These are phyloP conservation scores for Tetheella fluctuosa DNA, from an alignment of 2,888 invertebrate species.

Conservation along the genomic window DNA sequence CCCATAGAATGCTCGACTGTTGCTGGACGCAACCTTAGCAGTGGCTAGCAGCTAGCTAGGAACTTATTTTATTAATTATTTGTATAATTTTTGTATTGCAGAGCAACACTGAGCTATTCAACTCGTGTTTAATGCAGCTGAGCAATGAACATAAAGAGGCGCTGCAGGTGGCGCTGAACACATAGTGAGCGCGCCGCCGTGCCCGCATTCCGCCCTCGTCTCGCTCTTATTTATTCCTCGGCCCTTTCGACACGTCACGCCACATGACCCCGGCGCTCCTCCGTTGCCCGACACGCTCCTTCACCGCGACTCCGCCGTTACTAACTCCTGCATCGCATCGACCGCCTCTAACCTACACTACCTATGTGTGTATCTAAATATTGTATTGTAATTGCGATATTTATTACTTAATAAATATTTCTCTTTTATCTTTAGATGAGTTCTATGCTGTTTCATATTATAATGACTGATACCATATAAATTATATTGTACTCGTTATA, in stretches of 20 bases:
- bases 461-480: conserved; percentile 50
- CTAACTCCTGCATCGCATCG: conserved; percentile 24
- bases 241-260: conserved; percentile 44
- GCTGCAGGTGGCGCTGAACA: conserved; percentile 88
- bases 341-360: conserved; percentile 42
- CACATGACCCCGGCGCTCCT: conserved; percentile 36
- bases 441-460: conserved; percentile 37
- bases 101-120: conserved; percentile 91
- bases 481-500: conserved; percentile 47
- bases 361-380: conserved; percentile 28
- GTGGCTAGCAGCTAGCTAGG: too few relatives aligned
- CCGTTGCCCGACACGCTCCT: conserved; percentile 26
- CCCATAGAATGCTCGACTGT: too few relatives aligned
- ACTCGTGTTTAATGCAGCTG: conserved; percentile 90
- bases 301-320: conserved; percentile 19
- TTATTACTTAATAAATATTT: conserved; percentile 14
- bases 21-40: too few relatives aligned
- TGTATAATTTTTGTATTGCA: conserved; percentile 63
- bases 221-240: conserved; percentile 41
- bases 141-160: conserved; percentile 93
- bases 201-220: conserved; percentile 29
- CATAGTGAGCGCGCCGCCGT: conserved; percentile 48
- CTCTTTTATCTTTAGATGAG: conserved; percentile 32
- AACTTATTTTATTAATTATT: too few relatives aligned
- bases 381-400: conserved; percentile 17